Percentiles rank a stretch among this genome's conserved stretches.
Evolutionary conservation across 2,888 invertebrate species (phyloP).

Genomic region (Meghimatium bilineatum): DNA sequence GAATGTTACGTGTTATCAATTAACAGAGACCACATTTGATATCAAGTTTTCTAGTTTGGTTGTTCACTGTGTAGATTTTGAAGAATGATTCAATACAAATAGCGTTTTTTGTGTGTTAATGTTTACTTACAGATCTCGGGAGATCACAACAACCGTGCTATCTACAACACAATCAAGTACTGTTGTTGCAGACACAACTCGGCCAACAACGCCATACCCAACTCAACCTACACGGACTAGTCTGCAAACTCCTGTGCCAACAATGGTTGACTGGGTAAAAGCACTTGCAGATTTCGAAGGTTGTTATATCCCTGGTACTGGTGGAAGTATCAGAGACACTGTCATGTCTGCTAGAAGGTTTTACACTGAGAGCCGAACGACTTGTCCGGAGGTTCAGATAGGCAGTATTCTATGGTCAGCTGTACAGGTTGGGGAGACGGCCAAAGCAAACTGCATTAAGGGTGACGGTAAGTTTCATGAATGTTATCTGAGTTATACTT

Average conservation of each 20-base stretch:
- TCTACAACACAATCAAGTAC: not conserved
- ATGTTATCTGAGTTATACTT: not conserved
- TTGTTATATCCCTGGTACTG: constrained; percentile 39
- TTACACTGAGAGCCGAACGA: constrained; percentile 36
- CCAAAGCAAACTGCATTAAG: constrained; percentile 50
- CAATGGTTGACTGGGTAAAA: constrained; percentile 11
- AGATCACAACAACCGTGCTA: not conserved
- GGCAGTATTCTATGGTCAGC: constrained; percentile 58
- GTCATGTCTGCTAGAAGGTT: not conserved
- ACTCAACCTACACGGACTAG: not conserved
- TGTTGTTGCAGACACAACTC: not conserved
- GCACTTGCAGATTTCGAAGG: constrained; percentile 33
- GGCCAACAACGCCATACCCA: constrained; percentile 6
- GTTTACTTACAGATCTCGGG: not conserved
- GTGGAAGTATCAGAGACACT: not conserved
- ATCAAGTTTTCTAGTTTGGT: not conserved
- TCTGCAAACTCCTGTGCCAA: not conserved
- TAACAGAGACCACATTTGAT: too few relatives aligned
- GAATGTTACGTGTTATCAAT: too few relatives aligned
- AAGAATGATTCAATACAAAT: too few relatives aligned
- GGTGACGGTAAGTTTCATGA: constrained; percentile 49
- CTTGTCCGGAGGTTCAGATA: constrained; percentile 56
- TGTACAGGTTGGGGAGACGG: constrained; percentile 46
- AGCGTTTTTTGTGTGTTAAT: not conserved
- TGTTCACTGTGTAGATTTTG: not conserved